Evolutionary conservation across 2,113 vertebrate genomes (phyloP), one percentile per base, ranked within the genome.

Genomic region (Anhinga rufa): DNA sequence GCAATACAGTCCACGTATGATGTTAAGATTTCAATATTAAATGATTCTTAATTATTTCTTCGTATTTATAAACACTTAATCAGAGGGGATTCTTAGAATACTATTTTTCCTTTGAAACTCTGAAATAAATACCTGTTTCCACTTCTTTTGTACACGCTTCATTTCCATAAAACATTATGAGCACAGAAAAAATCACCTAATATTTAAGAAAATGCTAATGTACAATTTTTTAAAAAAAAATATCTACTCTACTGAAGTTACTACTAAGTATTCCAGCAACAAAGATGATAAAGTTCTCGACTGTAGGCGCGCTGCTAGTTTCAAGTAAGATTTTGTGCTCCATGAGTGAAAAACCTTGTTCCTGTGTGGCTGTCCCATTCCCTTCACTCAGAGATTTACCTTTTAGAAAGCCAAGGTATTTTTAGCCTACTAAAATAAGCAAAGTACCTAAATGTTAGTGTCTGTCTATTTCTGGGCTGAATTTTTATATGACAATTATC

Each of bases 281-380:
- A 42, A 4, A 52, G 21, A 46, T 3, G 16, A 71, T 20, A 13
- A 42, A 64, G 40, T 32, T 71, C 36, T 57, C 5, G 2, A 14
- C 11, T 76, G 31, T 7, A 17, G 7, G 4, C 20, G 8, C 1
- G 1, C 5, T 20, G 19, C 22, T 24, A 9, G 1, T 51, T 80
- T 70, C 7, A 70, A 58, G 25, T 12, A 24, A 58, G 29, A 61
- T 65, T 66, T 51, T 55, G 58, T 66, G 46, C 24, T 90, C 74
- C n/a, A 11, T 46, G 36, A 82, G 55, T 15, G 28, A 34, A 82
- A 58, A 55, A 17, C 8, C 40, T 44, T 5, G 48, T 17, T 28
- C n/a, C 46, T n/a, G 29, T 3, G 8, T 69, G 66, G n/a, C 46
- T 79, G 64, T 19, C 61, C 71, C 68, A 18, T 10, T 1, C 34